These are phyloP conservation scores for Bradypodion ventrale DNA, from an alignment of 2,797 vertebrate species.

Conservation along the genomic window DNA sequence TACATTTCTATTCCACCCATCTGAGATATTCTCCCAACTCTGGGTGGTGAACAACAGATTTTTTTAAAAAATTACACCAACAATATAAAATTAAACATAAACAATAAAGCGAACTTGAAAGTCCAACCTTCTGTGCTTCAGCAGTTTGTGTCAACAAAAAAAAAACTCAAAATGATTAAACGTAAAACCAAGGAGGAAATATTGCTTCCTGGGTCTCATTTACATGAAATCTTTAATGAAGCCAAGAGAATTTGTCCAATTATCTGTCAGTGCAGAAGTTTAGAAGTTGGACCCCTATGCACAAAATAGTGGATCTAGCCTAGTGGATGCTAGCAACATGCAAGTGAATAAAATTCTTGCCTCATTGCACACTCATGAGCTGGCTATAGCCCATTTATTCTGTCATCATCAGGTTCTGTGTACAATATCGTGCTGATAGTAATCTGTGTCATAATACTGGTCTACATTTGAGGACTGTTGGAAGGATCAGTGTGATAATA, in stretches of 20 bases:
- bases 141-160: background rate
- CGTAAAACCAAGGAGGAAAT: background rate
- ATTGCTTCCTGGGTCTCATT: background rate
- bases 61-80: too few relatives aligned
- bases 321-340: background rate
- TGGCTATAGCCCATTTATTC: background rate
- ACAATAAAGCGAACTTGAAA: too few relatives aligned
- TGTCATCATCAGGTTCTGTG: background rate
- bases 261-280: background rate
- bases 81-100: too few relatives aligned
- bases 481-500: background rate
- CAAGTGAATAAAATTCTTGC: background rate
- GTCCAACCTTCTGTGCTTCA: background rate
- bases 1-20: too few relatives aligned
- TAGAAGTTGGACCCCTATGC: background rate
- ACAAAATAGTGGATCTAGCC: background rate
- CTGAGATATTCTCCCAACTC: too few relatives aligned
- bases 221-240: background rate
- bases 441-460: background rate
- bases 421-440: background rate
- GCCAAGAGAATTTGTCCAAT: background rate
- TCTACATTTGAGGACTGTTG: background rate
- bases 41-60: too few relatives aligned
- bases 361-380: too few relatives aligned
- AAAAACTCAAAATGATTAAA: background rate